Evolutionary conservation across 2,113 vertebrate species (phyloP), one percentile per base, ranked within the genome.

Genomic region (Natator depressus): DNA sequence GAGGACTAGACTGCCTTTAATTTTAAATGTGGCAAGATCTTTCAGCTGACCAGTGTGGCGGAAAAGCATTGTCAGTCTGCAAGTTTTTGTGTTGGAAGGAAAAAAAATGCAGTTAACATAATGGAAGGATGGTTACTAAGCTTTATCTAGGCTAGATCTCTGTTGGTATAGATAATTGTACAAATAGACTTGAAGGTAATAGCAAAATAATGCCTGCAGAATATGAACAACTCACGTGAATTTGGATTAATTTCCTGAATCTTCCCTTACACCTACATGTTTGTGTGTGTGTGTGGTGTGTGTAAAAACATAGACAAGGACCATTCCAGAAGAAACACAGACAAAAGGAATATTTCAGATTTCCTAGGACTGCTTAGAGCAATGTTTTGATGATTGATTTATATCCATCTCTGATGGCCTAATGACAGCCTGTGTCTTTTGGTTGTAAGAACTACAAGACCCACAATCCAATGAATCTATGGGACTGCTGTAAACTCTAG

Each of bases 21-120:
- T 95, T 93, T 92, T 90, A 51, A 80, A 76, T 91, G 88, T 91
- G 9, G 11, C 10, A 89, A 87, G 69, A 86, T 17, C 24, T 87
- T 69, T 82, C 50, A 94, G 31, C 19, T 82, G 65, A 78, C 25
- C 31, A n/a, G 3, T 27, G 22, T 89, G 22, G 7, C 47, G n/a
- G n/a, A 16, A 91, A 5, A 89, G 89, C 16, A 14, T 76, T 81
- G 5, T 5, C 10, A 4, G n/a, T 55, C 80, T 88, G 85, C 14
- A 49, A 10, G 17, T 82, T 89, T 93, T 89, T 75, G 27, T 90
- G 79, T 25, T 78, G 69, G 27, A 80, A 85, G 85, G 17, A 55
- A 92, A 72, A 42, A 89, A 88, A 53, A 65, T 59, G 42, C 31
- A 20, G 1, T 38, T 84, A 4, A 51, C 0, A 29, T 84, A 76